phyloP scores from a whole-genome alignment of 1,140 invertebrate species.

The Musca vetustissima region DNA sequence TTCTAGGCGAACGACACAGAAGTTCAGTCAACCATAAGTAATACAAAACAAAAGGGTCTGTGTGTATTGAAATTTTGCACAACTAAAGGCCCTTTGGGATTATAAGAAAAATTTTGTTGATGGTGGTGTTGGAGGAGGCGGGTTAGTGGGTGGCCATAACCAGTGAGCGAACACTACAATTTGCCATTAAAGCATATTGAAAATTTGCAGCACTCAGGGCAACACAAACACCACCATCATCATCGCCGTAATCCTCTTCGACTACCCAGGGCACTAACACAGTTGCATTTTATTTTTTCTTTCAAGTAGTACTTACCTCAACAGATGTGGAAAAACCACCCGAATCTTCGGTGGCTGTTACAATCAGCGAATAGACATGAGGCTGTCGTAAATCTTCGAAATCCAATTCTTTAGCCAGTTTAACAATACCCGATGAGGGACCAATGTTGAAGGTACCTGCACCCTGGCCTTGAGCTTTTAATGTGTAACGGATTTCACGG shows the following conservation, averaged over 20 bases:
- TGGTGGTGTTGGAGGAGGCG: not conserved
- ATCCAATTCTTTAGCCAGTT: slow-evolving; percentile 91
- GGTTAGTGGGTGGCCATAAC: not conserved
- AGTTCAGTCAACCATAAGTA: not conserved
- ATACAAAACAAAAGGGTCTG: not conserved
- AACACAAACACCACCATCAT: not conserved
- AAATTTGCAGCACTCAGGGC: not conserved
- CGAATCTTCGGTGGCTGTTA: slow-evolving; percentile 93
- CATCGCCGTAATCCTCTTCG: no score
- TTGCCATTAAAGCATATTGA: slow-evolving; percentile 4
- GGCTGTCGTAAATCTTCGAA: slow-evolving; percentile 92
- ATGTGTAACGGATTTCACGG: slow-evolving; percentile 89
- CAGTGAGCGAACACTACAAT: slow-evolving; percentile 1
- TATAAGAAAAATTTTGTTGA: not conserved
- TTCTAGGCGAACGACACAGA: not conserved
- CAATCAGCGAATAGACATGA: slow-evolving; percentile 87
- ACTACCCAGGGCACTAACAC: no score
- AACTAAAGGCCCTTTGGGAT: no score
- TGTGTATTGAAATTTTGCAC: no score
- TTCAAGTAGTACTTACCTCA: slow-evolving; percentile 66
- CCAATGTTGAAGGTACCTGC: slow-evolving; percentile 95
- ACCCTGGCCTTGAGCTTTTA: slow-evolving; percentile 91
- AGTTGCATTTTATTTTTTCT: no score
- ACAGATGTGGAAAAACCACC: slow-evolving; percentile 94
- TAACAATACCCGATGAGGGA: slow-evolving; percentile 89